Conservation (phyloP, 53 echinoderm and acorn worm genomes). For the Glandiceps talaboti region DNA sequence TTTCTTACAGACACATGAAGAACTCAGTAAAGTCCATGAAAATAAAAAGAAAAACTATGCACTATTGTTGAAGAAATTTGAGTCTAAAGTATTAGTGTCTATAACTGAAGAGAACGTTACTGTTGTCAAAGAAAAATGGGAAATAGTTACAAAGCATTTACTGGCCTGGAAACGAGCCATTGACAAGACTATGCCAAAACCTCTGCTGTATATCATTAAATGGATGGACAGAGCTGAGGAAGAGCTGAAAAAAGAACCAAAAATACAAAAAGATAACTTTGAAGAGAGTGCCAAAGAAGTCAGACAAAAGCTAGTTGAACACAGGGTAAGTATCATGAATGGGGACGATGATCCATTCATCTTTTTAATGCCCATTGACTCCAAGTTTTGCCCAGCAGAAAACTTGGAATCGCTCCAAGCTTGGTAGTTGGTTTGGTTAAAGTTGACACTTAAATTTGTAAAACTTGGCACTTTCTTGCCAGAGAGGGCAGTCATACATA, state of each 20-base stretch:
- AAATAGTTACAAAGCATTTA: slow-evolving; percentile 44
- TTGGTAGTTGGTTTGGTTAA: too few relatives aligned
- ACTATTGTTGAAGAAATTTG: slow-evolving; percentile 47
- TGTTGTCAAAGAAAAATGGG: slow-evolving; percentile 50
- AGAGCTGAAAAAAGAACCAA: slow-evolving; percentile 24
- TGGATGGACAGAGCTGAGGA: slow-evolving; percentile 88
- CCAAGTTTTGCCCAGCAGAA: too few relatives aligned
- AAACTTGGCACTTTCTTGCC: too few relatives aligned
- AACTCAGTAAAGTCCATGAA: background rate
- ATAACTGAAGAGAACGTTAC: slow-evolving; percentile 60
- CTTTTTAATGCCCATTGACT: too few relatives aligned
- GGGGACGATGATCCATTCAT: too few relatives aligned
- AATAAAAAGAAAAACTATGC: background rate
- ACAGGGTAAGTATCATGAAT: slow-evolving; percentile 55
- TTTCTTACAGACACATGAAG: background rate
- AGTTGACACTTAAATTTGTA: too few relatives aligned
- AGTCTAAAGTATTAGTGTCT: slow-evolving; percentile 56
- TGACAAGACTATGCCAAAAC: slow-evolving; percentile 59
- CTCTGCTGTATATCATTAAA: slow-evolving; percentile 44
- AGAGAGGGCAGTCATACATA: too few relatives aligned
- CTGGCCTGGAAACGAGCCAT: slow-evolving; percentile 63
- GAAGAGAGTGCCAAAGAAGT: background rate
- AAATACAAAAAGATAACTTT: background rate
- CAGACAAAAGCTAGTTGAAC: slow-evolving; percentile 33
- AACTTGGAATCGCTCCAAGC: too few relatives aligned